Base-by-base conservation (phyloP, 2,888 invertebrate species). In the Chrysopilus asiliformis region DNA sequence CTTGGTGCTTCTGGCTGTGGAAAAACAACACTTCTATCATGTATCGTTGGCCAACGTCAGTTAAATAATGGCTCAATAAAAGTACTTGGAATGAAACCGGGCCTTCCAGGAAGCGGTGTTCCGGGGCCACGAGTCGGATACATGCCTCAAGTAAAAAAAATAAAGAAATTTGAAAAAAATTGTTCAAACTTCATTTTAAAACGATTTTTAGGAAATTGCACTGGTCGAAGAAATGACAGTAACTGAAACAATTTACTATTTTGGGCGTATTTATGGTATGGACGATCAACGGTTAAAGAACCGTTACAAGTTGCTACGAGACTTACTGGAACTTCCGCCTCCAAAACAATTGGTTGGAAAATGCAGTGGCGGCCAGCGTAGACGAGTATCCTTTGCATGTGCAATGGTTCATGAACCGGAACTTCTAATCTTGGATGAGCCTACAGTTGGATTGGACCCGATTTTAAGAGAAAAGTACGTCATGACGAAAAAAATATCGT, bases 401-500 rank as follows among this genome's bases (percentile, higher is more conserved):
- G 86, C 91, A 1, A 64, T 93, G 53, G 73, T 93, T 0, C 90
- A 91, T 53, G 81, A 80, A 47, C 91, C 93, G 0, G 83, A 89
- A 56, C 61, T 93, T 19, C 66, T 93, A 18, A 89, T 93, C 41
- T 62, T 93, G 49, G 93, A 93, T 53, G 93, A 93, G 55, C 91
- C 91, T 0, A 93, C 91, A 0, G 91, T 90, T n/a, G 93, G 91
- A 0, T 68, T 93, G 40, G 93, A 93, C 66, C 91, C 91, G 1
- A 72, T 91, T 44, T 64, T 93, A 36, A 70, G 87, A 57, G 81
- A 84, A 59, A 76, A 76, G 85, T 80, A 57, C 12, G 26, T 5
- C 2, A 13, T 32, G n/a, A 16, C 20, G 20, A 14, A 19, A n/a
- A 22, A 7, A 22, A 22, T 9, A 22, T 22, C 24, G 8, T 22